Evolutionary conservation across 2,797 vertebrate genomes (phyloP).

Genomic region (Manis pentadactyla): DNA sequence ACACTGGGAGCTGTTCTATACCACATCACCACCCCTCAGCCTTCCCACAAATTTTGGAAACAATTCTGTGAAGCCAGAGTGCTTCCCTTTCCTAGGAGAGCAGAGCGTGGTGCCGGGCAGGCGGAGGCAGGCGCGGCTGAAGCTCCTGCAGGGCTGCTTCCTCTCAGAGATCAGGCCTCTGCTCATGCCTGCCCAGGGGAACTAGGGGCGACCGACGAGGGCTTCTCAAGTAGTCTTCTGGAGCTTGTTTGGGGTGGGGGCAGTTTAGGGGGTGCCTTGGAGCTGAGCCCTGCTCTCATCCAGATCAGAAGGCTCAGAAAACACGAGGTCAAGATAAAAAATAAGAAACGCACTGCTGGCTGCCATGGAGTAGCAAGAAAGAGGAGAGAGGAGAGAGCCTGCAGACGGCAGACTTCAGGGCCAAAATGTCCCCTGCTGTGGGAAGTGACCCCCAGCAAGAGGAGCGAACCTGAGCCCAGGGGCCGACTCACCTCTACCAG

Average conservation of each 20-base stretch:
- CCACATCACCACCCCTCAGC: neutral
- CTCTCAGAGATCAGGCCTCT: neutral
- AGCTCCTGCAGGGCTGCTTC: neutral
- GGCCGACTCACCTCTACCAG: slow-evolving; percentile 96
- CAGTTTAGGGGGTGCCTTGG: neutral
- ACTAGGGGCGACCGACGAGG: neutral
- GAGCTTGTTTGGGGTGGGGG: accelerated
- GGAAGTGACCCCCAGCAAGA: neutral
- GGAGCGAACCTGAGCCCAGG: neutral
- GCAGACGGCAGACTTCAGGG: accelerated
- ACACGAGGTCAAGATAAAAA: neutral
- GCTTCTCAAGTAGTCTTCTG: neutral
- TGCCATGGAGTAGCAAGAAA: neutral
- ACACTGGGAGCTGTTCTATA: neutral
- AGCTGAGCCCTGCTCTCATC: neutral
- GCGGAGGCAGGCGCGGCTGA: neutral
- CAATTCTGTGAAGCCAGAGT: slow-evolving; percentile 39
- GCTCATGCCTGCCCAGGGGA: neutral
- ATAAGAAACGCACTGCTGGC: accelerated
- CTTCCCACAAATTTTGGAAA: neutral
- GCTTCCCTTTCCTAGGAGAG: neutral
- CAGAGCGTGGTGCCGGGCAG: neutral
- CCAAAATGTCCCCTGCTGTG: accelerated
- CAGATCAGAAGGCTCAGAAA: neutral
- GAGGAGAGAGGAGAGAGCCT: accelerated